Percentiles rank a stretch among this genome's conserved stretches.
phyloP scores from a whole-genome alignment of 2,797 vertebrate species.

The Lepilemur ruficaudatus region DNA sequence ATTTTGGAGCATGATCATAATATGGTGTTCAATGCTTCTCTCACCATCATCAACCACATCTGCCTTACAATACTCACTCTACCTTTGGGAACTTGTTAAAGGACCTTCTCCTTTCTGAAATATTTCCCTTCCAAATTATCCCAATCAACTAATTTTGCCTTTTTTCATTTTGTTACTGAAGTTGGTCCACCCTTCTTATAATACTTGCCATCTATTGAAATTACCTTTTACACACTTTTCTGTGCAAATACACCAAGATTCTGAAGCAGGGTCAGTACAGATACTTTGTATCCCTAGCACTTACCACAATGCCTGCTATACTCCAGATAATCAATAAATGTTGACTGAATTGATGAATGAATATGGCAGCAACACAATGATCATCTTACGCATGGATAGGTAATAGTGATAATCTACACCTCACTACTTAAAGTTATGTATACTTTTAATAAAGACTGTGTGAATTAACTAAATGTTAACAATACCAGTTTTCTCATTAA shows the following conservation, averaged over 20 bases:
- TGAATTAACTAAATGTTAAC: slow-evolving; percentile 37
- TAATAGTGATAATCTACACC: neutral
- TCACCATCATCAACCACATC: neutral
- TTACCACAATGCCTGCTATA: neutral
- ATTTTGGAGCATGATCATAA: too few species aligned
- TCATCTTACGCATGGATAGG: neutral
- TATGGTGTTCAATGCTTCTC: neutral
- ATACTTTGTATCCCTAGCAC: neutral
- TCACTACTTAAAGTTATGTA: neutral
- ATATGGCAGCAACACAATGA: neutral
- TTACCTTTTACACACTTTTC: neutral
- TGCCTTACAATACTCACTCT: neutral
- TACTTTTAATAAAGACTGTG: slow-evolving; percentile 29
- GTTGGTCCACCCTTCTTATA: neutral
- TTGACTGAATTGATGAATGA: neutral
- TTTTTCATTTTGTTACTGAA: neutral
- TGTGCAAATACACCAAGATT: neutral
- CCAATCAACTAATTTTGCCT: neutral
- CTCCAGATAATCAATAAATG: neutral
- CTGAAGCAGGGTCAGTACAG: neutral
- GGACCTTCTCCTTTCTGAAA: neutral
- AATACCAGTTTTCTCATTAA: slow-evolving; percentile 19
- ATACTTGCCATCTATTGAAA: neutral
- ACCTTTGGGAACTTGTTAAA: neutral
- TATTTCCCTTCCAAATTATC: neutral